Base-by-base conservation (phyloP, 1,140 invertebrate genomes). In the Heliothis virescens region DNA sequence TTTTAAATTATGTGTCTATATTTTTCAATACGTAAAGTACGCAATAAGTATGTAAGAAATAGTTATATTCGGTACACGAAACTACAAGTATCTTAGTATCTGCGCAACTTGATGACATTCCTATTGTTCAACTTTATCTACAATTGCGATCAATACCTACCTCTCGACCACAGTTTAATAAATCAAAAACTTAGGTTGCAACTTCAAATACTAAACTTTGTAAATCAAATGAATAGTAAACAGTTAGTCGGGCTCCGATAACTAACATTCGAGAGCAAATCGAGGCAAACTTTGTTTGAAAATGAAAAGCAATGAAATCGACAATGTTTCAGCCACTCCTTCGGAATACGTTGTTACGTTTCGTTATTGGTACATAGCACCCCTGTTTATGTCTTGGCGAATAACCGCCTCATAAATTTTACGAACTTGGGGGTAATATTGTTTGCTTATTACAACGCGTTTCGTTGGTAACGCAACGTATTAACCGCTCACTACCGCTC, bases 381-480 rank as follows among this genome's bases (percentile, higher is more conserved):
- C 62, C 65, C 71, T 86, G 88, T 90, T 90, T 87, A 90, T 80
- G 85, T 88, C 83, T 84, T 87, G 76, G 67, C 76, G 84, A 85
- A 90, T 90, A 89, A 91, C 86, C 86, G 85, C 79, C 80, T 85
- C 85, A 85, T 89, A 91, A 90, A 90, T 89, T 90, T 88, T 87
- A 91, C 85, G 86, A 88, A 87, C 82, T 83, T 81, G 26, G 52
- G 77, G 83, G 87, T 79, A 86, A 90, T 89, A 89, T 88, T 88
- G 85, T 89, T 90, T 84, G 83, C 79, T 87, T 89, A 88, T 91
- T 86, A 86, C 83, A 83, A 83, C 82, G 60, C 85, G 84, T 85
- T 83, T 82, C 81, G 79, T 73, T 26, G 81, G 79, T 81, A 86
- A 82, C 78, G 81, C 83, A 82, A 73, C 72, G 81, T 84, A 82